Conservation (phyloP, 2,113 vertebrate genomes). For the Mus pahari region DNA sequence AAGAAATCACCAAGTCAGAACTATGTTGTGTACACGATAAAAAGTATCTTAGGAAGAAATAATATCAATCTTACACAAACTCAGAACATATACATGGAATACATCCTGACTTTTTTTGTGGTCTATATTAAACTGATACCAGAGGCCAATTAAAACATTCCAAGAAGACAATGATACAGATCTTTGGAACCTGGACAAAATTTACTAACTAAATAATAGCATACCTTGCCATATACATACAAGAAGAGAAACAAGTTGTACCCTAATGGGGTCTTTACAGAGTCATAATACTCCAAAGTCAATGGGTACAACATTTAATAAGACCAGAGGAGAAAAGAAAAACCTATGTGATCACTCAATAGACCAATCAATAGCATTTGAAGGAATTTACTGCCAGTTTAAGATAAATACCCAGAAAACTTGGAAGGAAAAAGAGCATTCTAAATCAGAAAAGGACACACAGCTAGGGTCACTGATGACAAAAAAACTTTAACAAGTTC, state of each 20-base stretch:
- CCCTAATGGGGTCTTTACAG: neutral
- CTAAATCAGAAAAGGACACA: neutral
- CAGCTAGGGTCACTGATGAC: neutral
- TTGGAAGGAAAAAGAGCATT: neutral
- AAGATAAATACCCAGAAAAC: neutral
- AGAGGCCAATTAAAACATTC: neutral
- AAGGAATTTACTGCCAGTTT: neutral
- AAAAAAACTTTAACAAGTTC: neutral
- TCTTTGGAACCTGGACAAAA: neutral
- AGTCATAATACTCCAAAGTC: neutral
- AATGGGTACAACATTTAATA: neutral
- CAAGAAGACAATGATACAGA: neutral
- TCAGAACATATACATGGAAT: slow-evolving; percentile 12
- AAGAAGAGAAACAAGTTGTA: neutral
- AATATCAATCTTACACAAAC: neutral
- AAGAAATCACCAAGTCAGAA: slow-evolving; percentile 14
- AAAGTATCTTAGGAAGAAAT: slow-evolving; percentile 47
- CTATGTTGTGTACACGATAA: neutral
- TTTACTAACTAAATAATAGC: slow-evolving; percentile 21
- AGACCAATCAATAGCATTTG: neutral
- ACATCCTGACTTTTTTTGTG: neutral
- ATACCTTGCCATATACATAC: neutral
- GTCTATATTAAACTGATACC: neutral
- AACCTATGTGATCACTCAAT: neutral
- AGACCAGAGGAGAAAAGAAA: neutral